Evolutionary conservation across 2,113 vertebrate genomes (phyloP), one percentile per base, ranked within the genome.

Genomic region (Brachypodius melanocephalos): DNA sequence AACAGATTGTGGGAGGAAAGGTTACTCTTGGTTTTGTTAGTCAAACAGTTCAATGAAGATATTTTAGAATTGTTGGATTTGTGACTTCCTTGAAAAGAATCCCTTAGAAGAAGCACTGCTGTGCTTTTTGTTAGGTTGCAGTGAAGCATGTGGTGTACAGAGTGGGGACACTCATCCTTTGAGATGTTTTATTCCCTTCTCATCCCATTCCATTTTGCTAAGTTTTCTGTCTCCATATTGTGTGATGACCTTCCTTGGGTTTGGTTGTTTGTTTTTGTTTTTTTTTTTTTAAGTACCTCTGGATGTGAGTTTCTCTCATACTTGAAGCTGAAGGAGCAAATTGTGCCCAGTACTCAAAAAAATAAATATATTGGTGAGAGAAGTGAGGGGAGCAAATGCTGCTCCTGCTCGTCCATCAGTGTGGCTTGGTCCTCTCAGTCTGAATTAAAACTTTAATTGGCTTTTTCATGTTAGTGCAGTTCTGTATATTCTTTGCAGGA

Each of bases 361-460:
- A 75, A 73, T 42, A 52, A 68, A 65, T 55, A 7, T 0, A 14
- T 15, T 28, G 25, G 17, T 49, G 51, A 31, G 71, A 62, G 69
- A 52, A 38, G 25, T 3, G 29, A 6, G 29, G 17, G 57, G 25
- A 72, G 14, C 32, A 42, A 62, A 25, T 8, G 29, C 36, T 73
- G 14, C 5, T 52, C 1, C 1, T n/a, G 45, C 40, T 63, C 8
- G 1, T 22, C 38, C 10, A 4, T 42, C 58, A 17, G 62, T 1
- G 0, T 21, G 29, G 11, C 40, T 83, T 49, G 16, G 26, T 73
- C 80, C 85, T 81, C 49, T 31, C 21, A 12, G 6, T 20, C 11
- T 49, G 51, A 71, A 36, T 19, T 18, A 31, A 62, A n/a, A 17
- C 38, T 42, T 51, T 7, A 3, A n/a, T 36, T 85, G 66, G 6